These are phyloP conservation scores for Calephelis virginiensis DNA, from an alignment of 1,140 invertebrate genomes.

Conservation along the genomic window DNA sequence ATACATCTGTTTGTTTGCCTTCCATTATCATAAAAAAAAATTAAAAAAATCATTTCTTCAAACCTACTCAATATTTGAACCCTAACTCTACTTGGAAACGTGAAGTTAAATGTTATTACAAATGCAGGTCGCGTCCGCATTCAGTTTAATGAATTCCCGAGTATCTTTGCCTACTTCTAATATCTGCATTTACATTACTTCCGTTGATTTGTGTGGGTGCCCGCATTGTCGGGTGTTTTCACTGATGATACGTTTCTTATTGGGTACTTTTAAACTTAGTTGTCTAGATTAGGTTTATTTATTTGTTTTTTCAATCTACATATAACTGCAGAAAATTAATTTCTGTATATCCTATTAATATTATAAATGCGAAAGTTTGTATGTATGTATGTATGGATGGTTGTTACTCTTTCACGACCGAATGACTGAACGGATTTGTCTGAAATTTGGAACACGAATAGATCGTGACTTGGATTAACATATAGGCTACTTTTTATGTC, in stretches of 20 bases:
- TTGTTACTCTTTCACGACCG: no score
- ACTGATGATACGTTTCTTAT: constrained; percentile 36
- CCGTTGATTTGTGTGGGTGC: constrained; percentile 58
- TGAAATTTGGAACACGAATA: no score
- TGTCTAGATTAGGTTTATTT: constrained; percentile 6
- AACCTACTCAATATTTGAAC: neutral
- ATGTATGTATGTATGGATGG: no score
- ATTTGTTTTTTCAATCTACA: neutral
- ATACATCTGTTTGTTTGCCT: no score
- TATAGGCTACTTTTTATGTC: no score
- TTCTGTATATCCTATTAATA: no score
- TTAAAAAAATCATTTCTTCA: neutral
- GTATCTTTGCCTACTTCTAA: constrained; percentile 44
- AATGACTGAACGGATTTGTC: no score
- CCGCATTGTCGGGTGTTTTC: constrained; percentile 54
- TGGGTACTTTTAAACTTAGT: constrained; percentile 22
- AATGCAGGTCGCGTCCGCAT: constrained; percentile 52
- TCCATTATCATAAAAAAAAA: neutral
- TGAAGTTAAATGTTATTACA: constrained; percentile 27
- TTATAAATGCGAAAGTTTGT: no score
- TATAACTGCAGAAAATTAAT: no score
- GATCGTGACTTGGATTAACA: no score
- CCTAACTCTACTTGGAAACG: neutral
- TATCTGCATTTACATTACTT: constrained; percentile 61
- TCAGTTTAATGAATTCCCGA: constrained; percentile 46